Conservation (phyloP, 2,113 vertebrate species). For the Falco punctatus region DNA sequence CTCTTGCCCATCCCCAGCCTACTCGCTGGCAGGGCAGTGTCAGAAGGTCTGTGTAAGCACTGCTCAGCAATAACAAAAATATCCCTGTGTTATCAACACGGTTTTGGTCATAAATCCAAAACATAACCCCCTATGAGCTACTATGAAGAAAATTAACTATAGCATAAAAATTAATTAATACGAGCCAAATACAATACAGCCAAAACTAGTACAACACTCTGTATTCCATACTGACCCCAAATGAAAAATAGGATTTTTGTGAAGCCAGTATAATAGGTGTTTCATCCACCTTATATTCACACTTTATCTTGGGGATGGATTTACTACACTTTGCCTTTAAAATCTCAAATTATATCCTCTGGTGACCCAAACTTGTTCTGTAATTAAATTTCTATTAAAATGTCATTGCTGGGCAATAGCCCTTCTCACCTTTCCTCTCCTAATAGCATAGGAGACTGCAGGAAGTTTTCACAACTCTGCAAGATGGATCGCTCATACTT, state of each 20-base stretch:
- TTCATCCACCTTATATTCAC: background rate
- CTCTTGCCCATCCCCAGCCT: background rate
- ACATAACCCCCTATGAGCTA: background rate
- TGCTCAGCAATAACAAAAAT: background rate
- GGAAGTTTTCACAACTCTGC: background rate
- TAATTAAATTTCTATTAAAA: background rate
- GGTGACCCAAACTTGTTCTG: background rate
- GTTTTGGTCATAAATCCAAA: background rate
- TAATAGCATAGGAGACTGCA: background rate
- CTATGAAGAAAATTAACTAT: background rate
- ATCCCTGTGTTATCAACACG: background rate
- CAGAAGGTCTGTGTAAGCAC: background rate
- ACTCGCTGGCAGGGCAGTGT: fast-evolving
- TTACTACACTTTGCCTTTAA: background rate
- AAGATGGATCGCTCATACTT: background rate
- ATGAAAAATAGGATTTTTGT: background rate
- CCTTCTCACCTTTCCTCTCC: background rate
- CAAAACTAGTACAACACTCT: background rate
- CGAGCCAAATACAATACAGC: too few relatives aligned
- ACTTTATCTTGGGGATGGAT: background rate
- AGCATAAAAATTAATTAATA: background rate
- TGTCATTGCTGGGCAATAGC: background rate
- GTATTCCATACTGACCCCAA: background rate
- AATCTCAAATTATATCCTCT: background rate
- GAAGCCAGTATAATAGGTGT: background rate